Evolutionary conservation across 2,113 vertebrate genomes (phyloP), one percentile per base, ranked within the genome.

Genomic region (Malurus elegans): DNA sequence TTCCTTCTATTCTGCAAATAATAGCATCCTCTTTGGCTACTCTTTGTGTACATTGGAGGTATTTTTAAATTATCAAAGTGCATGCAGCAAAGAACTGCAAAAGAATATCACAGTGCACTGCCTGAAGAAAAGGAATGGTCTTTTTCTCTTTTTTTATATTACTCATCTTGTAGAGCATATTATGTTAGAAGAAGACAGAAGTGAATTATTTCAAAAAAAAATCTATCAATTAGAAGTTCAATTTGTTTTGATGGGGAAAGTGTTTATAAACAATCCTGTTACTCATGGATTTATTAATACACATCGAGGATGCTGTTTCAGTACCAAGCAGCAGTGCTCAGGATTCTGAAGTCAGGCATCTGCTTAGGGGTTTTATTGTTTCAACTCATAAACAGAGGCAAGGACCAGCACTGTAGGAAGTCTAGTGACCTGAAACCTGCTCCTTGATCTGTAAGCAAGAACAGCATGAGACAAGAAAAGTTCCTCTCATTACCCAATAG

Each of bases 371-470:
- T 56, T 93, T 85, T 84, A 78, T 73, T 90, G 50, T 86, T 95
- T 96, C 61, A 64, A 78, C 21, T 31, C 42, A 76, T 69, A 93
- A 88, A 76, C 18, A 95, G 79, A 56, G 38, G 56, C 72, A 78
- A 86, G 14, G 28, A 9, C 51, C 0, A 3, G 42, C 88, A 60
- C 40, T 32, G 38, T 70, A 67, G 64, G 72, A 91, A 67, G 38
- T 50, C 60, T 31, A 51, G 51, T 84, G 92, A 81, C 51, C 86
- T 67, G 72, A 88, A 91, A 88, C 56, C 10, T 76, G 25, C 38
- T 83, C 51, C 75, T 94, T 94, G 56, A 78, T 73, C 75, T 88
- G 28, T 91, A 92, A 62, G 71, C 29, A 92, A 81, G 71, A 92
- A 56, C 24, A 86, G 56, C 51, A 31, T 36, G 66, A 88, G n/a